Base-by-base conservation (phyloP, 2,888 invertebrate genomes). In the Watsonalla binaria region DNA sequence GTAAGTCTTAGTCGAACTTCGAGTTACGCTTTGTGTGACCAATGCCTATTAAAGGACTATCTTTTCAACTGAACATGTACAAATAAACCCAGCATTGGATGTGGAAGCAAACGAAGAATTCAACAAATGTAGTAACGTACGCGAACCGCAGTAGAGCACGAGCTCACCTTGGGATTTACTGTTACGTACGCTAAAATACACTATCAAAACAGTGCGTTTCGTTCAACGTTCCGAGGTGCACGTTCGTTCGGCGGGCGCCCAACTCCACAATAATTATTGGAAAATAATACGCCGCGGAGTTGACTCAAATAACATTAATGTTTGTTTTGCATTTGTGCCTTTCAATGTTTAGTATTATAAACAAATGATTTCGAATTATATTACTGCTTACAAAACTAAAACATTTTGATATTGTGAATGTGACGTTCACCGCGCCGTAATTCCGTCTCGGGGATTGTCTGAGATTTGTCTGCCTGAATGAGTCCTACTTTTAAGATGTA, bases 181-280 rank as follows among this genome's bases (percentile, higher is more conserved):
- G 81, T 81, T 81, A 81, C 80, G 79, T 78, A 84, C 86, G 85
- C 83, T 86, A 84, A 85, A 86, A 84, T 83, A 87, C 82, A 78
- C 84, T 82, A 86, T 86, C 86, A 86, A 87, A 90, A 89, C 90
- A 90, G 90, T 90, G 78, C 73, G 82, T 79, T 79, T 74, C 72
- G 74, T 70, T 72, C 75, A 64, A 55, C 71, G 82, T 66, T 65
- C 57, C 60, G 67, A 66, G 80, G 58, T 73, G 73, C 82, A 86
- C 86, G 88, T 62, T 59, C 61, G 71, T 59, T 54, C 56, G 56
- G 57, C 64, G 58, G 57, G 57, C 67, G 65, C 61, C 58, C 60
- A 51, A 47, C 59, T 54, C 53, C 59, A 58, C 61, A 52, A 58
- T 63, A 52, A 61, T 59, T 64, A 58, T 60, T 56, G 60, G 56